phyloP scores from a whole-genome alignment of 2,888 invertebrate genomes.

The Drosophila yooni region DNA sequence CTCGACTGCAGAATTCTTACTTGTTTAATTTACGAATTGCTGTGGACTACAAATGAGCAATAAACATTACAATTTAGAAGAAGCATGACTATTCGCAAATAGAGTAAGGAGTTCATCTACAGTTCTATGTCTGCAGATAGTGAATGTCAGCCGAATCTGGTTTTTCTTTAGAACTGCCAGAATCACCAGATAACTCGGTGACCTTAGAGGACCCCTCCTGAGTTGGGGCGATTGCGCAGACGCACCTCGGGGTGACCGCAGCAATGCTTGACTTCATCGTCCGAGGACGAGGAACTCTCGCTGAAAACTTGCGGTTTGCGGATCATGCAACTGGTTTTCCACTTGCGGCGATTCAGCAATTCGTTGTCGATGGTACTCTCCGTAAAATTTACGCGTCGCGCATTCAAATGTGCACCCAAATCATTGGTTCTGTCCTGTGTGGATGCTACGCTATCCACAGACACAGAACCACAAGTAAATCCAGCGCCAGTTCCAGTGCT shows the following conservation, averaged over 20 bases:
- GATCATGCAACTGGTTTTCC: constrained; percentile 73
- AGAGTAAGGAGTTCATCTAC: neutral
- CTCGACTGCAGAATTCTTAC: too few species aligned
- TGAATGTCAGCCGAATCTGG: neutral
- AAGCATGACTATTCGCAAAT: neutral
- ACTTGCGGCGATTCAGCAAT: constrained; percentile 57
- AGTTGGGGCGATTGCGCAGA: constrained; percentile 34
- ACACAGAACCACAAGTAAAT: neutral
- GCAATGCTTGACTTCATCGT: constrained; percentile 69
- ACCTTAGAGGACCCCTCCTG: neutral
- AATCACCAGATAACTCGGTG: constrained; percentile 23
- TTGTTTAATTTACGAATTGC: neutral
- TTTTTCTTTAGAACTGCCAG: neutral
- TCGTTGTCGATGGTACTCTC: constrained; percentile 64
- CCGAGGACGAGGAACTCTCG: constrained; percentile 68
- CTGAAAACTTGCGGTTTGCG: constrained; percentile 63
- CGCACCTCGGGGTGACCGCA: constrained; percentile 70
- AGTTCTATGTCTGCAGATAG: too few species aligned
- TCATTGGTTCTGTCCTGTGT: constrained; percentile 29
- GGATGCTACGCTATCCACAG: neutral
- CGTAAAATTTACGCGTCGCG: too few species aligned
- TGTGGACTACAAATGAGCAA: too few species aligned
- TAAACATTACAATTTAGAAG: neutral
- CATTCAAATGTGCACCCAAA: constrained; percentile 40
- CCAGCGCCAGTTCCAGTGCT: neutral